Percentiles rank a stretch among this genome's conserved stretches.
Conservation (phyloP, 2,888 invertebrate species). For the Ecdyonurus torrentis region DNA sequence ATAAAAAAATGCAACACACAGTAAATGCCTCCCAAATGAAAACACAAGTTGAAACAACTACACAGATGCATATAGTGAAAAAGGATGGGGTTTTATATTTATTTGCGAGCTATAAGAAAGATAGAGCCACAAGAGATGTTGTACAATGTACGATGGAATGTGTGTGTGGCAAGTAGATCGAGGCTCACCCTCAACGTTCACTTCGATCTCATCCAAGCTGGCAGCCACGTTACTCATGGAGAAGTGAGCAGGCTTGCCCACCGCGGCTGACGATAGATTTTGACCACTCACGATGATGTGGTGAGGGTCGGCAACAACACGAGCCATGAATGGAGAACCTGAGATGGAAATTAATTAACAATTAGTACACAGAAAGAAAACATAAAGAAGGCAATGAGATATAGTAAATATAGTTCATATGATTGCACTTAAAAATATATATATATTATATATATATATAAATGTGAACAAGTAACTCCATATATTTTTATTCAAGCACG, state of each 20-base stretch:
- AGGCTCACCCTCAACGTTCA: slow-evolving; percentile 83
- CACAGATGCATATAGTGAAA: slow-evolving; percentile 5
- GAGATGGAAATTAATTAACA: slow-evolving; percentile 42
- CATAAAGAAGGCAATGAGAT: slow-evolving; percentile 2
- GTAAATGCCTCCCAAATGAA: background rate
- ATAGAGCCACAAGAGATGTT: slow-evolving; percentile 4
- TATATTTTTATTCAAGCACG: background rate
- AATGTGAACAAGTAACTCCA: background rate
- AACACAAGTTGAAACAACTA: background rate
- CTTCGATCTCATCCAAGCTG: slow-evolving; percentile 83
- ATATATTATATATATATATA: too few relatives aligned
- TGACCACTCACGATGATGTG: slow-evolving; percentile 42
- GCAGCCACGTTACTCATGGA: slow-evolving; percentile 44
- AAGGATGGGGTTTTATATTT: slow-evolving; percentile 1
- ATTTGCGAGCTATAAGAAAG: slow-evolving; percentile 7
- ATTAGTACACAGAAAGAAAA: slow-evolving; percentile 8
- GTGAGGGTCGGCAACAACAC: slow-evolving; percentile 41
- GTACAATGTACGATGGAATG: background rate
- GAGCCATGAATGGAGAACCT: slow-evolving; percentile 82
- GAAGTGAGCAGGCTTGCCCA: slow-evolving; percentile 34
- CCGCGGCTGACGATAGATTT: slow-evolving; percentile 34
- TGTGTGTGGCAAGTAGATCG: background rate
- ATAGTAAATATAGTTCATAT: slow-evolving; percentile 1
- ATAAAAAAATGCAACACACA: background rate
- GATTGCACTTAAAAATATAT: too few relatives aligned